These are phyloP conservation scores for Helicoverpa zea DNA, from an alignment of 1,140 invertebrate species.

Conservation along the genomic window DNA sequence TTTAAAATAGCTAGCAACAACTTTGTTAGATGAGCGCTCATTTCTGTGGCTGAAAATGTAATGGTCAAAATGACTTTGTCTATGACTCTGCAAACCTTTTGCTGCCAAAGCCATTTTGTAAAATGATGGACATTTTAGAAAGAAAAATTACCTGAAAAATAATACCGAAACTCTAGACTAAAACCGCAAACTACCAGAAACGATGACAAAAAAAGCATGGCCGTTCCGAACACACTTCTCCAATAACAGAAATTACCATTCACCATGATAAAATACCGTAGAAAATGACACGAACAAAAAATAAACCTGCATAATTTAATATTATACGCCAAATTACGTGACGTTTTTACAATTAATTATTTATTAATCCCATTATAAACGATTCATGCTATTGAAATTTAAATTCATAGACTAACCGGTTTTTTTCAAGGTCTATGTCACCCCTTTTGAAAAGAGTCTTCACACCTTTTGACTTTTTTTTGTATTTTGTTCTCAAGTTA, in stretches of 20 bases:
- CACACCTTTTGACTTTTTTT: slow-evolving; percentile 61
- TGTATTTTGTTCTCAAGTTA: slow-evolving; percentile 44
- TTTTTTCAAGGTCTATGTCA: slow-evolving; percentile 52
- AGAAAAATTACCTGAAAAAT: too few relatives aligned
- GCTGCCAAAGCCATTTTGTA: neutral
- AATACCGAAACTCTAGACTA: too few relatives aligned
- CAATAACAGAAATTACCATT: slow-evolving; percentile 9
- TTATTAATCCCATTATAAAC: slow-evolving; percentile 44
- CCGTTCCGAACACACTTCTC: neutral
- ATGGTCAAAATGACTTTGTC: neutral
- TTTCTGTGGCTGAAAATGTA: too few relatives aligned
- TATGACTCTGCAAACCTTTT: neutral
- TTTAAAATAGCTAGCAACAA: too few relatives aligned
- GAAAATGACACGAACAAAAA: slow-evolving; percentile 19
- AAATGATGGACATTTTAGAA: too few relatives aligned
- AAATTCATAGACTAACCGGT: slow-evolving; percentile 41
- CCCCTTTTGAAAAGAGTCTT: slow-evolving; percentile 50
- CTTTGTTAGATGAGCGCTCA: too few relatives aligned
- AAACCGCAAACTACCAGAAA: too few relatives aligned
- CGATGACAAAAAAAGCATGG: too few relatives aligned
- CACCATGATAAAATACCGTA: neutral
- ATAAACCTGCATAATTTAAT: slow-evolving; percentile 29
- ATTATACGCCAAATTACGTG: slow-evolving; percentile 40
- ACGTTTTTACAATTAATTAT: slow-evolving; percentile 43
- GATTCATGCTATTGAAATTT: slow-evolving; percentile 36